Evolutionary conservation across 2,797 vertebrate genomes (phyloP), one percentile per base, ranked within the genome.

Genomic region (Gephyroberyx darwinii): DNA sequence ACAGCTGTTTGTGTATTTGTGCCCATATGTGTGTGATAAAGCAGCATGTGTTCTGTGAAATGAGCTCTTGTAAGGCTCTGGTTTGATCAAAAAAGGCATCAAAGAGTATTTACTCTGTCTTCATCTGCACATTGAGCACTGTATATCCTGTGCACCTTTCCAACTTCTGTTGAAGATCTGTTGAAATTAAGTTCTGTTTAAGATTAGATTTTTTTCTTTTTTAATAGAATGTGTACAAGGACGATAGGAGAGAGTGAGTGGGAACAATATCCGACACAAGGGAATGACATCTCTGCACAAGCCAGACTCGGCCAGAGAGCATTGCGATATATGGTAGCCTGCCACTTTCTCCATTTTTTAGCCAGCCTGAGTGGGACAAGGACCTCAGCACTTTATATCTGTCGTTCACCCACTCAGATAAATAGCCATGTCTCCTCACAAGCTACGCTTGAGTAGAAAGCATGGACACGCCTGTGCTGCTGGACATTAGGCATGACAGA

Each of bases 31-130:
- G 8, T 75, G 35, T 78, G 30, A 58, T 61, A 47, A 55, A 35
- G 26, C 26, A 57, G 64, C 43, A 33, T 68, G 20, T 17, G 5
- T 48, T 48, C 47, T 52, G 26, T 71, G 39, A 58, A 48, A 83
- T 67, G 19, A 61, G 48, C 47, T 3, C 61, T 58, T 80, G 71
- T 33, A 71, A 30, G 57, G 5, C 6, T 17, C n/a, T 58, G n/a
- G 54, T 30, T 26, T 47, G 43, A 50, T 37, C 30, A 16, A 50
- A 50, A 33, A 55, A 58, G 65, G 63, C 80, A 26, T 26, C 26
- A 26, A 26, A 26, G 26, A 77, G 43, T 81, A 65, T 84, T 78
- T 78, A 59, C 57, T 58, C 35, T 66, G 8, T 39, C 47, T 74
- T 69, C 45, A 75, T 51, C 39, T 56, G 22, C 31, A 50, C 2